Evolutionary conservation across 2,113 vertebrate species (phyloP), one percentile per base, ranked within the genome.

Genomic region (Neodon shergylaensis): DNA sequence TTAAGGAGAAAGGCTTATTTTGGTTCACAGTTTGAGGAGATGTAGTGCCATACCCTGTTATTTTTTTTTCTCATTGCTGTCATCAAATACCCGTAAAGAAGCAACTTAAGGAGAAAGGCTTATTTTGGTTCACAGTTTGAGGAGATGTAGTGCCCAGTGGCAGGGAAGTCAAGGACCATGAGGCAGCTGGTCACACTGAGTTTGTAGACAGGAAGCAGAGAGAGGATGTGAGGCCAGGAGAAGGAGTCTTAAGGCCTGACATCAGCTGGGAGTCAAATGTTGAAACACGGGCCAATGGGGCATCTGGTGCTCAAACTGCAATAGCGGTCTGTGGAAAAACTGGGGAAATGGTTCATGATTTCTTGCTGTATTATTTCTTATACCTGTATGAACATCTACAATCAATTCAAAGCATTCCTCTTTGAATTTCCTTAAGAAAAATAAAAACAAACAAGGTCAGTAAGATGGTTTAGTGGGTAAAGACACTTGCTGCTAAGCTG

Each of bases 361-460:
- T 93, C n/a, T 93, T n/a, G 91, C 39, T 93, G 21, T 58, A 28
- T 91, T 66, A 44, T 84, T 93, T 79, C 49, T 87, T 92, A 90
- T 3, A 85, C 81, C 47, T 93, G 13, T 63, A 52, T 90, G 36
- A 73, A 79, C 76, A 39, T n/a, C 33, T 81, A 72, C 0, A 61
- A 24, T 72, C 86, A 84, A 70, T 49, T 58, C 47, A 61, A 83
- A 42, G 1, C 58, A 58, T 58, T 58, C 17, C 19, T 21, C 58
- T 58, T 82, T 39, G 39, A 61, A 61, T 49, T 49, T 49, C 11
- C 5, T 24, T 81, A 39, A 82, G 58, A 54, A 70, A 70, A 81
- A 54, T 11, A 73, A 73, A 73, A 39, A 73, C 19, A 58, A 58
- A 21, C 19, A 58, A 58, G 58, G 58, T 14, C 58, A 58, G 58